phyloP scores from a whole-genome alignment of 2,888 invertebrate genomes.

The Pristionchus entomophagus region DNA sequence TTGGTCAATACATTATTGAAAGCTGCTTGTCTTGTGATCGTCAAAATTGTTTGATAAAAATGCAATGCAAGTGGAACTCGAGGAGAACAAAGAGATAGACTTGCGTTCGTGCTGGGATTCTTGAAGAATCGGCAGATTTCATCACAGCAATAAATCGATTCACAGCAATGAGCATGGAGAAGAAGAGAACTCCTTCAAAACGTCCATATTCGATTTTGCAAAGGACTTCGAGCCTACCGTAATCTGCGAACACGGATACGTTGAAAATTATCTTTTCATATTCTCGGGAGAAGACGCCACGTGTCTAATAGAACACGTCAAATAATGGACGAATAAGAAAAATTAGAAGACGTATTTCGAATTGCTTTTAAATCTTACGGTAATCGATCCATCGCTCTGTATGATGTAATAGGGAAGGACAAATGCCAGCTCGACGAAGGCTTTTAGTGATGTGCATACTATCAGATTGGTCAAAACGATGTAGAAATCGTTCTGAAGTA shows the following conservation, averaged over 20 bases:
- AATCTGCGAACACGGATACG: background rate
- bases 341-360: background rate
- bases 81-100: too few relatives aligned
- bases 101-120: too few relatives aligned
- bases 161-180: background rate
- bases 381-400: background rate
- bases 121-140: background rate
- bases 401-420: slow-evolving; percentile 7
- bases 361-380: background rate
- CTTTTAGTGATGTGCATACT: background rate
- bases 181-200: background rate
- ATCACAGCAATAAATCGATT: background rate
- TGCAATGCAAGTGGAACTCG: too few relatives aligned
- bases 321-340: background rate
- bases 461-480: background rate
- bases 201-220: background rate
- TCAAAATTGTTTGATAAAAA: too few relatives aligned
- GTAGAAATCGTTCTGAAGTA: slow-evolving; percentile 32
- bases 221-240: background rate
- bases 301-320: background rate
- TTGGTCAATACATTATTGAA: too few relatives aligned
- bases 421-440: slow-evolving; percentile 18
- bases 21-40: too few relatives aligned
- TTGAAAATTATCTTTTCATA: background rate
- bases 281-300: background rate